Base-by-base conservation (phyloP, 2,888 invertebrate species). In the Meiosimyza decipiens region DNA sequence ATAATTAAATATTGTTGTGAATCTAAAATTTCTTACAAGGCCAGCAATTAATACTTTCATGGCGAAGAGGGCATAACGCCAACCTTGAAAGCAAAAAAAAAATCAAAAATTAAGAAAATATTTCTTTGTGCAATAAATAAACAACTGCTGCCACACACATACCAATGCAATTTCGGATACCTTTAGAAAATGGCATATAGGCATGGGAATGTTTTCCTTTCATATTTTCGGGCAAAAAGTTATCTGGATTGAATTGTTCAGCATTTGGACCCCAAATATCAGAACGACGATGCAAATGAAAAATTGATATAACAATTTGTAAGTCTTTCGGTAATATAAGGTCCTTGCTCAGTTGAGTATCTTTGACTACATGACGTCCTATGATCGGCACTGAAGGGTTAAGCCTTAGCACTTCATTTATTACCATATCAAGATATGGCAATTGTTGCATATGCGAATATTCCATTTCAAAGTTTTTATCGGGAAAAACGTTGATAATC, bases 121-220 rank as follows among this genome's bases (percentile, higher is more conserved):
- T 28, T 28, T 28, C 2, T 28, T 28, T 28, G 2, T 28, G 3
- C 4, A 12, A 50, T 49, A 63, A 22, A 28, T 22, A 50, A 18
- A 18, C 70, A 55, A 13, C 5, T 15, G 16, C 57, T 65, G 1
- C 40, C 49, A 40, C 1, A 11, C 15, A 49, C 71, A 74, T 73
- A 81, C 81, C 81, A 63, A 82, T 77, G 47, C 82, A 82, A 74
- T 78, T 81, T 3, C 83, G 75, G 0, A 73, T 51, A 13, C 83
- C 82, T n/a, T 79, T 80, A 2, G 80, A 78, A 71, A 83, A 83
- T 15, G 83, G 82, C 50, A 82, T 77, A 71, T 73, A 82, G 0
- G 80, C 76, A 68, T 79, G 79, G 0, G 80, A 74, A 75, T 82
- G 81, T 57, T 73, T 78, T 9, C 60, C 64, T n/a, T 60, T 52